These are phyloP conservation scores for Oscheius sp. DNA, from an alignment of 2,888 invertebrate species.

Conservation along the genomic window DNA sequence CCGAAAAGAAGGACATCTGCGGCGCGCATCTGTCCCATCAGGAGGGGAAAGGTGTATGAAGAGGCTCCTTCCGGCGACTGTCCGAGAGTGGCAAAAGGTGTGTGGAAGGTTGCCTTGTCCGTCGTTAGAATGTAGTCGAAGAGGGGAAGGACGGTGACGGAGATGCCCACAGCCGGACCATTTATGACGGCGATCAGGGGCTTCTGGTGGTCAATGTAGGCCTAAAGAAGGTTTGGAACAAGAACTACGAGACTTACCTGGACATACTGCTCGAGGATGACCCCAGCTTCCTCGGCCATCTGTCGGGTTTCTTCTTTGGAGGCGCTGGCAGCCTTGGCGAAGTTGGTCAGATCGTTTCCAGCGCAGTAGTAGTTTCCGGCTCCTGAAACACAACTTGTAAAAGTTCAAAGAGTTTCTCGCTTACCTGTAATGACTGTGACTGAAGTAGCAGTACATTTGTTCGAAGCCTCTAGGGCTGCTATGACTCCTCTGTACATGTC, in stretches of 20 bases:
- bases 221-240: constrained; percentile 53
- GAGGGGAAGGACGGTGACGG: constrained; percentile 84
- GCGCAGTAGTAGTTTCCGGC: constrained; percentile 85
- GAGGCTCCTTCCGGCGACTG: constrained; percentile 91
- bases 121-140: constrained; percentile 90
- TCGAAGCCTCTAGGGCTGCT: constrained; percentile 54
- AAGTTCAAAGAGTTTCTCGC: background rate
- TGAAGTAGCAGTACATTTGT: constrained; percentile 79
- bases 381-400: constrained; percentile 32
- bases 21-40: constrained; percentile 86
- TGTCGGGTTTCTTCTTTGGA: constrained; percentile 53
- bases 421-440: constrained; percentile 82
- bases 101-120: constrained; percentile 83
- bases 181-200: constrained; percentile 88
- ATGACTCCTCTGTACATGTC: constrained; percentile 67
- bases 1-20: constrained; percentile 79
- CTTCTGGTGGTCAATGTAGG: constrained; percentile 89
- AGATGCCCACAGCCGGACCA: constrained; percentile 93
- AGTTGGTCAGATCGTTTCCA: constrained; percentile 83
- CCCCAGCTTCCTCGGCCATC: constrained; percentile 61
- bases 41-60: constrained; percentile 84
- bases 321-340: constrained; percentile 56
- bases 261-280: constrained; percentile 64
- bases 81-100: constrained; percentile 88
- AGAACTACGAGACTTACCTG: constrained; percentile 40